Evolutionary conservation across 1,140 invertebrate genomes (phyloP).

Genomic region (Drosophila nannoptera): DNA sequence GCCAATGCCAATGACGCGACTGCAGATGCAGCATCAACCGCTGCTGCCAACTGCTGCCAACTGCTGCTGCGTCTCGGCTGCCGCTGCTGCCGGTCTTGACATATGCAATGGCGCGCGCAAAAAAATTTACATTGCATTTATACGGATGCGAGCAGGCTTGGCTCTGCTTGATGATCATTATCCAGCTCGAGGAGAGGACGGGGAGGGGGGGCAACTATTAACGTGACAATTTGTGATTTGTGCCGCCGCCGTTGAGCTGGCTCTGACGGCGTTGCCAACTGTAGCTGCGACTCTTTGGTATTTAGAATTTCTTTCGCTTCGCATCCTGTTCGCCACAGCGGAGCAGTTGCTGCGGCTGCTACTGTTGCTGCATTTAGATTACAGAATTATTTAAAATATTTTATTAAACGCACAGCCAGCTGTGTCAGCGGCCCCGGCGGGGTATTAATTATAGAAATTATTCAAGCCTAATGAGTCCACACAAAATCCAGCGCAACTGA

Average conservation of each 20-base stretch:
- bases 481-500: constrained; percentile 39
- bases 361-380: constrained; percentile 63
- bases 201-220: constrained; percentile 57
- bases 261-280: constrained; percentile 21
- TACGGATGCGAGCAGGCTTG: constrained; percentile 64
- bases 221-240: constrained; percentile 78
- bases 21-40: background rate
- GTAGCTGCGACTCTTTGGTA: constrained; percentile 53
- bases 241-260: constrained; percentile 46
- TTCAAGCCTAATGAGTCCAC: constrained; percentile 56
- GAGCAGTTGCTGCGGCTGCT: constrained; percentile 2
- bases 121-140: constrained; percentile 78
- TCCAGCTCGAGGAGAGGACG: constrained; percentile 22
- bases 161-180: constrained; percentile 34
- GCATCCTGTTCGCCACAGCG: constrained; percentile 60
- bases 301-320: constrained; percentile 65
- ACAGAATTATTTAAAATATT: constrained; percentile 78
- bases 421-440: constrained; percentile 54
- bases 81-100: constrained; percentile 53
- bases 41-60: constrained; percentile 12
- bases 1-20: constrained; percentile 34
- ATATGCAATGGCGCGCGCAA: constrained; percentile 75
- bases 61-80: constrained; percentile 4
- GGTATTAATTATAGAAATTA: constrained; percentile 76
- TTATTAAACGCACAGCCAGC: constrained; percentile 70